Evolutionary conservation across 2,888 invertebrate genomes (phyloP).

Genomic region (Hypomecis atomaria): DNA sequence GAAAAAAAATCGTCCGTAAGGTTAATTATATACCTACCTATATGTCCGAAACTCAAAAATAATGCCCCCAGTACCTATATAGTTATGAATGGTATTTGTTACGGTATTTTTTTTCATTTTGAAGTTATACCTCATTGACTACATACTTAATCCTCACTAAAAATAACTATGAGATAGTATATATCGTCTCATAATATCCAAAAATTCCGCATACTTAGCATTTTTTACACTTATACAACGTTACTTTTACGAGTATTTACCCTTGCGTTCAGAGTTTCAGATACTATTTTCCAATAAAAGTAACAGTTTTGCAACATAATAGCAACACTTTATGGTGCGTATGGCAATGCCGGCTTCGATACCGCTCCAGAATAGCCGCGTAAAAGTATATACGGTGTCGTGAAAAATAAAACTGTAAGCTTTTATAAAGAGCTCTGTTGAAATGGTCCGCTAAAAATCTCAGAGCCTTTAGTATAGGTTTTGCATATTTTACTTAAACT

Average conservation of each 20-base stretch:
- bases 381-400: conserved; percentile 29
- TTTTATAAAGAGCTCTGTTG: background rate
- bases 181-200: too few relatives aligned
- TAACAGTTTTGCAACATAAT: conserved; percentile 27
- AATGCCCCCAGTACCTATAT: too few relatives aligned
- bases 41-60: too few relatives aligned
- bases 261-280: background rate
- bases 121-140: too few relatives aligned
- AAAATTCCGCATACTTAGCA: background rate
- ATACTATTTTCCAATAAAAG: conserved; percentile 28
- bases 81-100: too few relatives aligned
- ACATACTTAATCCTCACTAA: too few relatives aligned
- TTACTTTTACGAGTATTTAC: background rate
- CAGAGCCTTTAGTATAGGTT: too few relatives aligned
- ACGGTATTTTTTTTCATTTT: too few relatives aligned
- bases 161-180: too few relatives aligned
- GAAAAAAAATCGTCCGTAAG: too few relatives aligned
- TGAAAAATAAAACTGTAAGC: conserved; percentile 26
- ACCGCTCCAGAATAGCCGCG: conserved; percentile 9
- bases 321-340: conserved; percentile 27
- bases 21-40: too few relatives aligned
- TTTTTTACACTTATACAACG: background rate
- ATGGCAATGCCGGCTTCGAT: conserved; percentile 15
- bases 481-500: too few relatives aligned
- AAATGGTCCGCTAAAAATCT: conserved; percentile 20